Evolutionary conservation across 2,113 vertebrate genomes (phyloP).

Genomic region (Megaceryle torquata): DNA sequence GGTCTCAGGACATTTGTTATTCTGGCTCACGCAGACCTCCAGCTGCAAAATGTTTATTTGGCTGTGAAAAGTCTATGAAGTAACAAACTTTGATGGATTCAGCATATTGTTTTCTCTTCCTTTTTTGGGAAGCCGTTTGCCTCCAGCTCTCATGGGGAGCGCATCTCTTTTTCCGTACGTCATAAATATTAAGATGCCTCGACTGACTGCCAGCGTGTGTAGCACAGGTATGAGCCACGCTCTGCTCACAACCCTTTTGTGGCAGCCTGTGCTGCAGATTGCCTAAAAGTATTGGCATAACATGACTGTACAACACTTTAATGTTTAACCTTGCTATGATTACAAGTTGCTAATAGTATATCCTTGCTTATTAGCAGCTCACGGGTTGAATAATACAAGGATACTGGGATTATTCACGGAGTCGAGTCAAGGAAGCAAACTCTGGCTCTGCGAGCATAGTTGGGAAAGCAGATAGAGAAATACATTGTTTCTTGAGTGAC

Average conservation of each 20-base stretch:
- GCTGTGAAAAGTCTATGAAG: constrained; percentile 44
- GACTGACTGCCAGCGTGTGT: neutral
- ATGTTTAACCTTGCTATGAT: neutral
- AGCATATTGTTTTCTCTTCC: constrained; percentile 40
- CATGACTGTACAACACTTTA: neutral
- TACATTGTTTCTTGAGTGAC: constrained; percentile 10
- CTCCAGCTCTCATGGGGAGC: neutral
- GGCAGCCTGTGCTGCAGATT: neutral
- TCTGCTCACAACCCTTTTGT: neutral
- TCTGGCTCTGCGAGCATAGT: neutral
- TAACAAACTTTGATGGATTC: constrained; percentile 37
- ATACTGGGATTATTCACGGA: neutral
- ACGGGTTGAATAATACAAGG: neutral
- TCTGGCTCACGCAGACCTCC: constrained; percentile 39
- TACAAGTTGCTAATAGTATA: neutral
- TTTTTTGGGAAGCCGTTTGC: constrained; percentile 41
- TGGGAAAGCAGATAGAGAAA: constrained; percentile 15
- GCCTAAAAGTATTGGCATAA: neutral
- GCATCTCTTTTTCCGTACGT: neutral
- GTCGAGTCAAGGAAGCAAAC: neutral
- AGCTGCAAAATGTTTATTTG: constrained; percentile 58
- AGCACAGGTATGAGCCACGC: neutral
- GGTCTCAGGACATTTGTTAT: neutral
- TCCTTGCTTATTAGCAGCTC: neutral
- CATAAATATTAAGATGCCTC: neutral